phyloP scores from a whole-genome alignment of 2,888 invertebrate genomes.

The Trilocha varians region DNA sequence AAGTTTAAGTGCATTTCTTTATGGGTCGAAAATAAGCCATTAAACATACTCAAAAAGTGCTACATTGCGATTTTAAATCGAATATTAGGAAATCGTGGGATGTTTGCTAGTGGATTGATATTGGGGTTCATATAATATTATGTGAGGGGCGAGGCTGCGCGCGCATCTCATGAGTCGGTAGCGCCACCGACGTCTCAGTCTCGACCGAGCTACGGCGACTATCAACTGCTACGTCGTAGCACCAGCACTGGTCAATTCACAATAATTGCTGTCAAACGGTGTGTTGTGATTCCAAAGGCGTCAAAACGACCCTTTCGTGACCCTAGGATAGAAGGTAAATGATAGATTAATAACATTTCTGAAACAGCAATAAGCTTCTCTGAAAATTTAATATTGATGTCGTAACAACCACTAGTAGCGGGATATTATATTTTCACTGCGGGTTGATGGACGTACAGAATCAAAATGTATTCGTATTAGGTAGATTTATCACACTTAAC shows the following conservation, averaged over 20 bases:
- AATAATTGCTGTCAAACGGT: constrained; percentile 31
- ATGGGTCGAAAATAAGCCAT: background rate
- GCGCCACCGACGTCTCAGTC: constrained; percentile 58
- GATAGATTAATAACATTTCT: too few relatives aligned
- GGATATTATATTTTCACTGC: background rate
- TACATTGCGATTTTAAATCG: constrained; percentile 25
- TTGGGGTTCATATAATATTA: constrained; percentile 60
- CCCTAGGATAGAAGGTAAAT: constrained; percentile 25
- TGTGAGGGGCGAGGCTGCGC: constrained; percentile 67
- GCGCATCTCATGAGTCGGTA: constrained; percentile 50
- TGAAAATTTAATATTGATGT: background rate
- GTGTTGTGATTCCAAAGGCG: constrained; percentile 33
- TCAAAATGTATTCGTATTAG: background rate
- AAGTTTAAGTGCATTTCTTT: too few relatives aligned
- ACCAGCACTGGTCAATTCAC: constrained; percentile 21
- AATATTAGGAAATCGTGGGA: constrained; percentile 46
- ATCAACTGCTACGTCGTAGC: constrained; percentile 60
- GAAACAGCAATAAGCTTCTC: background rate
- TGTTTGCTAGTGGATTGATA: constrained; percentile 59
- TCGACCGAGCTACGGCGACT: constrained; percentile 48
- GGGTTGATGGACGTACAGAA: background rate
- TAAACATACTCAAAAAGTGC: background rate
- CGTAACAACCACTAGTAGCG: background rate
- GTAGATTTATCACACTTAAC: background rate
- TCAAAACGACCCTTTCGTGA: constrained; percentile 16